A percentile compares a stretch with the other conserved stretches of the same genome.
Evolutionary conservation across 2,113 vertebrate species (phyloP).

Genomic region (Xyliphius kryptos): DNA sequence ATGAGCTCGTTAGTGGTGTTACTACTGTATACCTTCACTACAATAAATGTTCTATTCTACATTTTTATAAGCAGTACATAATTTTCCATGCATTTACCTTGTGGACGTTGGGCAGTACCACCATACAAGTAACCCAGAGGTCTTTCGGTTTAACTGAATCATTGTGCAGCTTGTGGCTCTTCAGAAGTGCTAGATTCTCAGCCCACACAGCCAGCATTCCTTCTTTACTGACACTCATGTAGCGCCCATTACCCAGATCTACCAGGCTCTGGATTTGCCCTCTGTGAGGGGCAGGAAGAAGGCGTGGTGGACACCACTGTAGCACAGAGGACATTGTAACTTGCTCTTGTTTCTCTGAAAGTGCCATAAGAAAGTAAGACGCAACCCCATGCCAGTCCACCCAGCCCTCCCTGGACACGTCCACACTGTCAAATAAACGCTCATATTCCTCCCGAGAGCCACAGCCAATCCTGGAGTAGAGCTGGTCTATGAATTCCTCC

Average conservation of each 20-base stretch:
- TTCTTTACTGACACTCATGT: constrained; percentile 72
- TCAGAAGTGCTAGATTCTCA: constrained; percentile 64
- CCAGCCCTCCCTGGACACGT: constrained; percentile 59
- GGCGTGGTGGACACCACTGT: constrained; percentile 63
- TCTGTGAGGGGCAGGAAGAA: constrained; percentile 65
- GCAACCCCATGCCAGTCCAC: constrained; percentile 69
- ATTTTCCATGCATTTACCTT: constrained; percentile 59
- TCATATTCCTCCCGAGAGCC: constrained; percentile 70
- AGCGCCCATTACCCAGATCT: constrained; percentile 63
- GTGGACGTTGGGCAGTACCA: constrained; percentile 68
- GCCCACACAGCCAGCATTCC: constrained; percentile 68
- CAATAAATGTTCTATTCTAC: no score
- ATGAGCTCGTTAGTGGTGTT: no score
- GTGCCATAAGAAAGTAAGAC: constrained; percentile 69
- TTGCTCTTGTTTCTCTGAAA: constrained; percentile 69
- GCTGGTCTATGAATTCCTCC: constrained; percentile 62
- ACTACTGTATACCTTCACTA: no score
- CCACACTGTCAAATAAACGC: constrained; percentile 72
- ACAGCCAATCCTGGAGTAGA: constrained; percentile 48
- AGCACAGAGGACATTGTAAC: constrained; percentile 48
- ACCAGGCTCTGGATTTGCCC: constrained; percentile 70
- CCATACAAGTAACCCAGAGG: constrained; percentile 75
- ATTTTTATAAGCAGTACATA: not conserved
- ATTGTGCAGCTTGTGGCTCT: constrained; percentile 62
- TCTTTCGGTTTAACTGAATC: constrained; percentile 67